Percentiles rank a stretch among this genome's conserved stretches.
Evolutionary conservation across 2,797 vertebrate species (phyloP).

Genomic region (Coilia nasus): DNA sequence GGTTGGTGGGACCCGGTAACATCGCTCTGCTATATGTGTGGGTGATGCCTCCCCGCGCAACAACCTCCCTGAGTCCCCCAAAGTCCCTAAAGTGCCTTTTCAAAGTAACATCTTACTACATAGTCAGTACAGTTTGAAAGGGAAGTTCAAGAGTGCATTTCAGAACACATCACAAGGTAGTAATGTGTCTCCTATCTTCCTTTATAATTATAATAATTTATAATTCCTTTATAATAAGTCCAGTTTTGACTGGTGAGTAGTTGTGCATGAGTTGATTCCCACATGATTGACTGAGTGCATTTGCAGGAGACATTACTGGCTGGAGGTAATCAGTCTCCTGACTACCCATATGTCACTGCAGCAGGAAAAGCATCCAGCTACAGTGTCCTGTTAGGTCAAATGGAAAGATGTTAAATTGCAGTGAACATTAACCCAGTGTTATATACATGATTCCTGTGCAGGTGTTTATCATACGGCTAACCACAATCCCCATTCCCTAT

Average conservation of each 20-base stretch:
- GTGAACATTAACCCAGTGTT: conserved; percentile 3
- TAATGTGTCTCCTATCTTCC: too few species aligned
- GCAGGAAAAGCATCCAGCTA: background rate
- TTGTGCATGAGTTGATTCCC: background rate
- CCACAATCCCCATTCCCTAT: background rate
- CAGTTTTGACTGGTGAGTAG: background rate
- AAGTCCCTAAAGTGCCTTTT: background rate
- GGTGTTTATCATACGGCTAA: background rate
- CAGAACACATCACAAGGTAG: too few species aligned
- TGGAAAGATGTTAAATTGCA: conserved; percentile 7
- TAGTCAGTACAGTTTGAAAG: too few species aligned
- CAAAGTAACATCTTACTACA: background rate
- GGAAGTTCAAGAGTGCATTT: too few species aligned
- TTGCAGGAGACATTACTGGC: background rate
- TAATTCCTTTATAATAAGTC: too few species aligned
- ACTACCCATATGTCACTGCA: background rate
- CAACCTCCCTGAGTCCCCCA: background rate
- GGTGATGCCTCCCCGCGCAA: background rate
- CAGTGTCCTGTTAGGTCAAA: background rate
- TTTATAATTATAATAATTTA: too few species aligned
- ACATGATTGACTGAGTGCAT: background rate
- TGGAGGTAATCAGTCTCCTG: background rate
- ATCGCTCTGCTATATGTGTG: background rate
- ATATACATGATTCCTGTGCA: background rate
- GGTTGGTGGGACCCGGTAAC: background rate